phyloP scores from a whole-genome alignment of 1,140 invertebrate genomes.

The Fragariocoptes setiger region DNA sequence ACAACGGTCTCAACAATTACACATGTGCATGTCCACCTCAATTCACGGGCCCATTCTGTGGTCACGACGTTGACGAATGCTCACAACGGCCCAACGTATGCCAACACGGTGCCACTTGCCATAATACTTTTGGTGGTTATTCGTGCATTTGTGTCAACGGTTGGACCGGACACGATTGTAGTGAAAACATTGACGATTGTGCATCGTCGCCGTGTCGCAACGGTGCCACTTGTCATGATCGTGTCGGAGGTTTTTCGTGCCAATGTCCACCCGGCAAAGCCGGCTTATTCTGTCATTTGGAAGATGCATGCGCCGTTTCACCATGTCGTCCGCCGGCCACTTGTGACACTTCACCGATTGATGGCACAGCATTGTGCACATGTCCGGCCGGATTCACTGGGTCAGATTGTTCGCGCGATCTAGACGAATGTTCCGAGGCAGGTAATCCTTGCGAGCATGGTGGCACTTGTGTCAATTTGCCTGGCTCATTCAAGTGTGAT shows the following conservation, averaged over 20 bases:
- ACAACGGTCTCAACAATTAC: constrained; percentile 53
- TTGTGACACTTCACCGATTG: constrained; percentile 78
- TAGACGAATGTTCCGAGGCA: constrained; percentile 73
- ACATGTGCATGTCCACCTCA: constrained; percentile 54
- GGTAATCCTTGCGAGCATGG: constrained; percentile 18
- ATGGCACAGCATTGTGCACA: constrained; percentile 69
- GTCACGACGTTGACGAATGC: constrained; percentile 22
- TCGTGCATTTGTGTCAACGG: constrained; percentile 87
- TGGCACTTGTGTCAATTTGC: constrained; percentile 53
- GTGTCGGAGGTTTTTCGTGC: constrained; percentile 74
- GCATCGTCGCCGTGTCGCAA: constrained; percentile 71
- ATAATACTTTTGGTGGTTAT: constrained; percentile 55
- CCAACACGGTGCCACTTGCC: constrained; percentile 75
- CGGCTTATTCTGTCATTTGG: constrained; percentile 63
- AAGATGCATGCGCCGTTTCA: constrained; percentile 82
- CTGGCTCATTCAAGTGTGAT: constrained; percentile 64
- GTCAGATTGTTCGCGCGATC: constrained; percentile 60
- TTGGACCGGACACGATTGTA: constrained; percentile 64
- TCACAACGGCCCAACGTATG: constrained; percentile 34
- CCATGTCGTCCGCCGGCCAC: constrained; percentile 72
- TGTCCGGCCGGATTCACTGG: constrained; percentile 70
- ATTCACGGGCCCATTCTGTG: constrained; percentile 35
- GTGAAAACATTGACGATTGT: constrained; percentile 73
- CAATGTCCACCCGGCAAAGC: constrained; percentile 78
- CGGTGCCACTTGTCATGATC: constrained; percentile 76